These are phyloP conservation scores for Tachysurus fulvidraco DNA, from an alignment of 2,113 vertebrate species.

Conservation along the genomic window DNA sequence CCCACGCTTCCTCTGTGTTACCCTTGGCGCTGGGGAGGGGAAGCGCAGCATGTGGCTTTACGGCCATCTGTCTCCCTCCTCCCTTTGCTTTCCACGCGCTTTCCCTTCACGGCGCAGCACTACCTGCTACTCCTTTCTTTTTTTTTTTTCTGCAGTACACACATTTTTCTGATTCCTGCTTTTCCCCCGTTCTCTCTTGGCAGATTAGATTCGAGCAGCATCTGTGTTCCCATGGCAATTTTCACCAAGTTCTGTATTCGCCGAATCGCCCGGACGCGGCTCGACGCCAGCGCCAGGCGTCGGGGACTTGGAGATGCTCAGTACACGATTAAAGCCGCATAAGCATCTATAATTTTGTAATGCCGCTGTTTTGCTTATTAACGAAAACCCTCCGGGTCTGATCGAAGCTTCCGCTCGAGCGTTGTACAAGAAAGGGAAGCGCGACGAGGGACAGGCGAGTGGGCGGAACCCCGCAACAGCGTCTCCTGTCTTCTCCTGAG, in stretches of 20 bases:
- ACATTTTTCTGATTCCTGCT: neutral
- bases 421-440: too few relatives aligned
- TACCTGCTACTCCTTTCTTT: constrained; percentile 27
- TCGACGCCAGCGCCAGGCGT: constrained; percentile 5
- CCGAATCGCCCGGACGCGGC: neutral
- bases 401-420: constrained; percentile 7
- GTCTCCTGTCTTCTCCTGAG: neutral
- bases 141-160: neutral
- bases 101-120: constrained; percentile 31
- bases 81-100: constrained; percentile 18
- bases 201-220: neutral
- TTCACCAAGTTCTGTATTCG: neutral
- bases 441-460: neutral
- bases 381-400: neutral
- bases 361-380: constrained; percentile 29
- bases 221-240: constrained; percentile 11
- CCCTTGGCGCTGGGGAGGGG: constrained; percentile 29
- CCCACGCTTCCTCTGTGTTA: constrained; percentile 44
- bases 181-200: neutral
- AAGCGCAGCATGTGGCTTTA: constrained; percentile 47
- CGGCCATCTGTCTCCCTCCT: constrained; percentile 54
- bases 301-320: constrained; percentile 36
- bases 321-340: constrained; percentile 42
- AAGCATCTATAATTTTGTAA: constrained; percentile 39
- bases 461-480: neutral